Evolutionary conservation across 2,888 invertebrate species (phyloP), one percentile per base, ranked within the genome.

Genomic region (Hofmannophila pseudospretella): DNA sequence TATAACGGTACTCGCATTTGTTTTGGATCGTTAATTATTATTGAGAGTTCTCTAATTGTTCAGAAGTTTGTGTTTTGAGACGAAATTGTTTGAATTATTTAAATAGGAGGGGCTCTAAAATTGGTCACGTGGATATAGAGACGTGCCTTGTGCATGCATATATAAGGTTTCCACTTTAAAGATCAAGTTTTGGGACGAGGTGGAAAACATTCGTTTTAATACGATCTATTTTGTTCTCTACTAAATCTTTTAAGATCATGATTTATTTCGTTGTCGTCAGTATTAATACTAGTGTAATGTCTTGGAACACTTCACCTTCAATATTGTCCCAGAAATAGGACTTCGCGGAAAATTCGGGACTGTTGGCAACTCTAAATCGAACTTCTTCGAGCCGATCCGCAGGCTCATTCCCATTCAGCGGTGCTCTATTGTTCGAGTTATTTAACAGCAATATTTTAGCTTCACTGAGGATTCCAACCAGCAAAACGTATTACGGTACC

Each of bases 41-140:
- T 69, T 60, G 51, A 56, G 54, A 68, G 60, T 67, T 70, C 47
- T 45, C 57, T 69, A 71, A 78, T 77, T 72, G 72, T 67, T 74
- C 51, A 47, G 54, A 72, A 76, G 67, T 69, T 60, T 67, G 52
- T 53, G 63, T 61, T 62, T 55, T 56, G 55, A 63, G 57, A 58
- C 58, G 54, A 57, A 62, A 60, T 58, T 25, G 59, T 63, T 70
- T 72, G 64, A 74, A 72, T 76, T 72, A 73, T 77, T 70, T 65
- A 62, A 63, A 58, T 58, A 66, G 65, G 69, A 59, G 67, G 66
- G 56, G 61, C 55, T 60, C 41, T 51, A 49, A 54, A 62, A 57
- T 54, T 55, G 57, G 60, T 70, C 76, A 71, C 73, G 72, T 69
- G 72, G 65, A 63, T 38, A 42, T 49, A 51, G 54, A 35, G 48